Base-by-base conservation (phyloP, 2,888 invertebrate genomes). In the Cordilura impudica region DNA sequence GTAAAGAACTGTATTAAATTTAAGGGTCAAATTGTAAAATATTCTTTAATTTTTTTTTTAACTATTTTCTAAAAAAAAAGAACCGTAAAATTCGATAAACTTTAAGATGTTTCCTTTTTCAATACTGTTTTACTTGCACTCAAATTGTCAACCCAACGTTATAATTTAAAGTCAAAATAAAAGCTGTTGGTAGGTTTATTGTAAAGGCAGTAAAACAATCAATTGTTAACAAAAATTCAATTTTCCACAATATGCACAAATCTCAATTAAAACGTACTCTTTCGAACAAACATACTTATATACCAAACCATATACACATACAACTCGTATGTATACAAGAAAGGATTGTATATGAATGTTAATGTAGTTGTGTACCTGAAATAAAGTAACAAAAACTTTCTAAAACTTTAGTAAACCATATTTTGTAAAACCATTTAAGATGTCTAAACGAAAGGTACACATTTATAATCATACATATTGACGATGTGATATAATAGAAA, bases 181-280 rank as follows among this genome's bases (percentile, higher is more conserved):
- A 35, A 1, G 12, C 1, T 4, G 12, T 35, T 12, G 26, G 26
- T 26, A 26, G 6, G 3, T 26, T 26, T 26, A 4, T 26, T 26
- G 4, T 26, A 6, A 26, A n/a, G n/a, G n/a, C n/a, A 4, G 54
- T 21, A 53, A 31, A 21, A 54, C 21, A 69, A 31, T 63, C 47
- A 69, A 63, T 75, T 69, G 56, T 58, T 63, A 39, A 39, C 29
- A 53, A 65, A 53, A 70, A 49, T 76, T 76, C 58, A 70, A 76
- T 76, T 76, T 76, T 70, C 70, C 65, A 76, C 76, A 65, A 70
- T 76, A 60, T 70, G 70, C 19, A 60, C 70, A 76, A 76, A 76
- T 70, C 65, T 65, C 45, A 70, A 76, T 65, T 76, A 61, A 56
- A 58, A 56, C 31, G 5, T 61, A n/a, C 12, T 23, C 51, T 39